A percentile compares a stretch with the other conserved stretches of the same genome.
phyloP scores from a whole-genome alignment of 2,113 vertebrate genomes.

The Polypterus bichir region DNA sequence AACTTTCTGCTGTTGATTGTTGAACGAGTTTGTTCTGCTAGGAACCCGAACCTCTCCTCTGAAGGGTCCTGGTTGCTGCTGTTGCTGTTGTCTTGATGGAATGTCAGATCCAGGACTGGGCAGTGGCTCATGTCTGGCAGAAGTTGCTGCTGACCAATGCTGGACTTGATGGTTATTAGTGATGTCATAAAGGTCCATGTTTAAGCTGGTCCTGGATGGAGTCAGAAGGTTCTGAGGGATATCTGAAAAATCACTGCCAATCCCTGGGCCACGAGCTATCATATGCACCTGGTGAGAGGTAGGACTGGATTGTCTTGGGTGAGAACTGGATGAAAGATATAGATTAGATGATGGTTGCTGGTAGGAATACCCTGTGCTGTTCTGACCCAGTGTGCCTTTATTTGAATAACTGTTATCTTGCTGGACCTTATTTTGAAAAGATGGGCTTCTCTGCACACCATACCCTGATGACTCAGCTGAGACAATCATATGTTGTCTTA shows the following conservation, averaged over 20 bases:
- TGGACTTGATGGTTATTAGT: conserved; percentile 36
- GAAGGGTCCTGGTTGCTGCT: conserved; percentile 62
- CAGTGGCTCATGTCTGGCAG: conserved; percentile 59
- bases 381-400: conserved; percentile 65
- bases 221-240: conserved; percentile 63
- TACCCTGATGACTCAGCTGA: conserved; percentile 61
- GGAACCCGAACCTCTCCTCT: conserved; percentile 66
- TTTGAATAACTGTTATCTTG: conserved; percentile 60
- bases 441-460: conserved; percentile 79
- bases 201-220: conserved; percentile 79
- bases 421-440: conserved; percentile 84
- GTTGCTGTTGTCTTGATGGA: conserved; percentile 40
- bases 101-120: conserved; percentile 57
- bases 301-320: conserved; percentile 75
- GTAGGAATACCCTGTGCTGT: conserved; percentile 52
- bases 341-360: conserved; percentile 45
- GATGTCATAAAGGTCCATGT: conserved; percentile 75
- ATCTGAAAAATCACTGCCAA: conserved; percentile 69
- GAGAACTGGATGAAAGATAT: conserved; percentile 64
- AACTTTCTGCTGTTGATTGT: conserved; percentile 65
- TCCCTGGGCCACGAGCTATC: conserved; percentile 61
- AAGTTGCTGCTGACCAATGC: conserved; percentile 55
- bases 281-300: conserved; percentile 77
- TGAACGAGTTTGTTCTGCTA: conserved; percentile 86
- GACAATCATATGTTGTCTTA: conserved; percentile 65